These are phyloP conservation scores for Yoshiicerus persimilis DNA, from an alignment of 1,140 invertebrate genomes.

Conservation along the genomic window DNA sequence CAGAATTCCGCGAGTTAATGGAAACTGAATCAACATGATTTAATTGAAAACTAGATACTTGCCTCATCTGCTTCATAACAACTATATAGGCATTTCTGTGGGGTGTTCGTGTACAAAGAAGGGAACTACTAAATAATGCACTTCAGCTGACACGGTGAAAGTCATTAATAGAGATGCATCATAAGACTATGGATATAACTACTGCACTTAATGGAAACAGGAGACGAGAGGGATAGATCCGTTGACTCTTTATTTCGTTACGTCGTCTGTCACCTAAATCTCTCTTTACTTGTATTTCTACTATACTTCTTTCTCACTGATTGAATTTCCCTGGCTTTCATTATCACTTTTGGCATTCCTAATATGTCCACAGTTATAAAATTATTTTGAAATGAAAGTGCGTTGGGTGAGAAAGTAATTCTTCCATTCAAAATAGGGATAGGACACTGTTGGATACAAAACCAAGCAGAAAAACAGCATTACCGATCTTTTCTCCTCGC, in stretches of 20 bases:
- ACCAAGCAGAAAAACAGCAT: too few relatives aligned
- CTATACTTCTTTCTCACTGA: not conserved
- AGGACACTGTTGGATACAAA: too few relatives aligned
- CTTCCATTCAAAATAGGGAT: too few relatives aligned
- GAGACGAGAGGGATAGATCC: too few relatives aligned
- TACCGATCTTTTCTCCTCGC: too few relatives aligned
- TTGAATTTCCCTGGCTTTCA: not conserved
- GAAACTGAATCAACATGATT: not conserved
- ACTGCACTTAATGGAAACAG: not conserved
- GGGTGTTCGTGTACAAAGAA: not conserved
- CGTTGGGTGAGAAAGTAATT: too few relatives aligned
- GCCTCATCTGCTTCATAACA: not conserved
- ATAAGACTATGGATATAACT: not conserved
- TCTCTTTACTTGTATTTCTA: not conserved
- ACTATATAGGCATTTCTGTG: too few relatives aligned
- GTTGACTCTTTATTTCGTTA: not conserved
- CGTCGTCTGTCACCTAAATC: too few relatives aligned
- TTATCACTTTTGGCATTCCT: not conserved
- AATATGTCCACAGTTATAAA: too few relatives aligned
- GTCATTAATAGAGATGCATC: not conserved
- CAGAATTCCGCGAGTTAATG: not conserved
- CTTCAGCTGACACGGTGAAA: not conserved
- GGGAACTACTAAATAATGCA: too few relatives aligned
- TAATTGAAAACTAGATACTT: not conserved
- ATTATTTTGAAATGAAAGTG: too few relatives aligned